These are phyloP conservation scores for Trisateles emortualis DNA, from an alignment of 2,888 invertebrate genomes.

Conservation along the genomic window DNA sequence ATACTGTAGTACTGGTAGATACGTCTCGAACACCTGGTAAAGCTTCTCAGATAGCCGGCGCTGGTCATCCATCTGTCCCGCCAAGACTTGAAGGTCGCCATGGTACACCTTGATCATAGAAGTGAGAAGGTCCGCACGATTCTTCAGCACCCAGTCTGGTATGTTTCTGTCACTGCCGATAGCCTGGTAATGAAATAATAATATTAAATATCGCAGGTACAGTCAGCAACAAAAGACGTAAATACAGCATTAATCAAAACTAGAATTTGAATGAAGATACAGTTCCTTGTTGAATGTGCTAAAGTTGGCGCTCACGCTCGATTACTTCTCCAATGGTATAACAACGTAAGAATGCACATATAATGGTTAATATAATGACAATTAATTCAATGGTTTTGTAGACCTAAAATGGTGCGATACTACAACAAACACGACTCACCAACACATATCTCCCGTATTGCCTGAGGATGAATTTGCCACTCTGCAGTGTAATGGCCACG, in stretches of 20 bases:
- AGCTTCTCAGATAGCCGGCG: constrained; percentile 89
- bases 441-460: constrained; percentile 94
- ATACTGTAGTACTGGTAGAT: constrained; percentile 93
- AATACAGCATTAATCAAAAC: too few species aligned
- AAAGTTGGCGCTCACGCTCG: too few species aligned
- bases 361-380: too few species aligned
- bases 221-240: too few species aligned
- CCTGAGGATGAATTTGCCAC: constrained; percentile 95
- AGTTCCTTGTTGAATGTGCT: too few species aligned
- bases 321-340: too few species aligned
- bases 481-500: constrained; percentile 92
- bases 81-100: constrained; percentile 92
- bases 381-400: too few species aligned
- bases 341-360: too few species aligned
- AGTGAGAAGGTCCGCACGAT: constrained; percentile 92
- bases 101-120: constrained; percentile 94
- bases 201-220: too few species aligned
- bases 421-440: constrained; percentile 83
- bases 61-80: constrained; percentile 85
- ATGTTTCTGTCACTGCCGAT: constrained; percentile 95
- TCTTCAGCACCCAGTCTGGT: constrained; percentile 93
- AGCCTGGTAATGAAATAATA: constrained; percentile 84
- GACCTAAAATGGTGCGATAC: too few species aligned
- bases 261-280: too few species aligned
- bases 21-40: constrained; percentile 95